Conservation (phyloP, 2,888 invertebrate genomes). For the Clivina fossor region DNA sequence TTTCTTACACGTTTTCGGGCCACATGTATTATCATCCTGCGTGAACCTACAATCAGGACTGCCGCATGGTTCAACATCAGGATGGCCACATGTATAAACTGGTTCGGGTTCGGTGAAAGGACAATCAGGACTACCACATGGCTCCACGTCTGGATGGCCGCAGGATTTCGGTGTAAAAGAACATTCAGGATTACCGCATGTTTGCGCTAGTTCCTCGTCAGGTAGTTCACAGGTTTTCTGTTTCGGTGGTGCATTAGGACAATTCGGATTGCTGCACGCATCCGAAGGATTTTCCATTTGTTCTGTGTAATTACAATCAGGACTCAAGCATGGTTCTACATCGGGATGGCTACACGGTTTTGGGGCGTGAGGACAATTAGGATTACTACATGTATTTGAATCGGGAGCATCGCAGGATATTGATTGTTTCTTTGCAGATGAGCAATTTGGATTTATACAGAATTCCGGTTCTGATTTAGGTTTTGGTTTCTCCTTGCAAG, state of each 20-base stretch:
- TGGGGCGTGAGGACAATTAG: no score
- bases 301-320: conserved; percentile 7
- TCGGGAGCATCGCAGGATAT: no score
- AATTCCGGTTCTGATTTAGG: not conserved
- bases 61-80: conserved; percentile 3
- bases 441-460: no score
- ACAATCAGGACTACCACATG: conserved; percentile 15
- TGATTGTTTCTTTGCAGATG: no score
- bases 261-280: no score
- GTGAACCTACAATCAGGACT: not conserved
- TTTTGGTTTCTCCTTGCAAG: not conserved
- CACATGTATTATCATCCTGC: not conserved
- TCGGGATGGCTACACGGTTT: no score
- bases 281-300: conserved; percentile 3
- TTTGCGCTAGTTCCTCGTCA: no score
- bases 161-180: conserved; percentile 7
- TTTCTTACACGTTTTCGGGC: not conserved
- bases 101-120: no score
- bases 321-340: no score
- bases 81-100: conserved; percentile 13
- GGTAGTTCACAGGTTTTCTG: no score
- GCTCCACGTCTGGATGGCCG: conserved; percentile 6
- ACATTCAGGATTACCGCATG: conserved; percentile 7
- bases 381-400: no score
- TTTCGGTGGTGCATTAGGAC: conserved; percentile 13